Base-by-base conservation (phyloP, 2,888 invertebrate genomes). In the Sinopyrophorus schimmeli region DNA sequence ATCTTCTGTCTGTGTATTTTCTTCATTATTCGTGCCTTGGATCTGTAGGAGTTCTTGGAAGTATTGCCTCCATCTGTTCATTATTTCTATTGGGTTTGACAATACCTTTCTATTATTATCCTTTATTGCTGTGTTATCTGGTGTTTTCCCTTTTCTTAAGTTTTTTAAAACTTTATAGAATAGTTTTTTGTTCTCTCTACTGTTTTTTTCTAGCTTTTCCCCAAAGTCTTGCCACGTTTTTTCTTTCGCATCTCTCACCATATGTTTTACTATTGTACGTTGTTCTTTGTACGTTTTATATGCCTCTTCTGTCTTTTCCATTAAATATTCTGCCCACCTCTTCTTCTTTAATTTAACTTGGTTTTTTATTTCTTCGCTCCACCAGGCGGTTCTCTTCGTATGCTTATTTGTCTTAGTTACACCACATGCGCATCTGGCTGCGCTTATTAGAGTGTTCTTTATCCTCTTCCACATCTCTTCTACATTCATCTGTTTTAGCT, bases 331-430 rank as follows among this genome's bases (percentile, higher is more conserved):
- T 35, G 15, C 23, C 23, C 21, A 35, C 6, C 2, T 11, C 14
- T 27, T 11, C 7, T 10, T 27, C 6, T 27, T 10, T 27, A 2
- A 10, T 12, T 35, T 11, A n/a, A n/a, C n/a, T n/a, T n/a, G n/a
- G n/a, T n/a, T n/a, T 26, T 38, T 38, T 38, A 38, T 17, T 39
- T 39, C 28, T 39, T 28, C 17, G 6, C 9, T 39, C 39, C 28
- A 39, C 18, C 35, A 35, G 1, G 12, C 23, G 12, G 21, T 35
- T 23, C 23, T 11, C 23, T 35, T 35, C 2, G 12, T 21, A 14
- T 21, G 15, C 3, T 23, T 10, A n/a, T 35, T 35, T 31, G 15
- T n/a, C 5, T 9, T 15, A 31, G 7, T 31, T 5, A 6, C 5
- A 23, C 35, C 35, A 37, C 23, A 3, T 24, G 15, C 3, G 12